Evolutionary conservation across 2,113 vertebrate species (phyloP).

Genomic region (Panthera leo): DNA sequence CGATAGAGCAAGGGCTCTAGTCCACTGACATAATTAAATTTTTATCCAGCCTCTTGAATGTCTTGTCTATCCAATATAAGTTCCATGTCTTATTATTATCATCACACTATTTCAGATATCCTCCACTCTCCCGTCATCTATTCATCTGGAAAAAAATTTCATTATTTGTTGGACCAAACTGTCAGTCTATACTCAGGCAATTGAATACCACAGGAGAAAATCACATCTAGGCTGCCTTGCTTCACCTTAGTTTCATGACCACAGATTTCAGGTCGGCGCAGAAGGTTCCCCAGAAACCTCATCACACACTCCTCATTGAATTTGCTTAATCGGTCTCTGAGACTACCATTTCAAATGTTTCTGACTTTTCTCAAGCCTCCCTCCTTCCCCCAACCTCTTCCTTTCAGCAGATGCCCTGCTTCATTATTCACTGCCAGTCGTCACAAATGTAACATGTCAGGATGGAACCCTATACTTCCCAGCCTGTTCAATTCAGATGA

Average conservation of each 20-base stretch:
- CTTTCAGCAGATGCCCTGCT: neutral
- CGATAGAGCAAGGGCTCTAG: neutral
- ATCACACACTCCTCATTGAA: neutral
- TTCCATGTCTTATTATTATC: too few relatives aligned
- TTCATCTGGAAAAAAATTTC: neutral
- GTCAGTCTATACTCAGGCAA: neutral
- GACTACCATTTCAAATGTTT: neutral
- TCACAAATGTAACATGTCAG: neutral
- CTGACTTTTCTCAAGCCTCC: neutral
- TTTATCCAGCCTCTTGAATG: neutral
- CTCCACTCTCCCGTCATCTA: neutral
- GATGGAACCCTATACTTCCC: neutral
- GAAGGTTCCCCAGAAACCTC: neutral
- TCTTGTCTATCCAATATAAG: neutral
- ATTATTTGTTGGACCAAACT: neutral
- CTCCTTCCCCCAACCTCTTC: too few relatives aligned
- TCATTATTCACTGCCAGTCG: neutral
- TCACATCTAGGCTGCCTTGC: neutral
- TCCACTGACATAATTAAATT: neutral
- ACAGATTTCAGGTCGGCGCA: neutral
- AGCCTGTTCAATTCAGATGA: neutral
- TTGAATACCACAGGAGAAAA: neutral
- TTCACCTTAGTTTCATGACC: neutral
- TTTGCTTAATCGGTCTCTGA: neutral
- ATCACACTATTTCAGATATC: neutral